phyloP scores from a whole-genome alignment of 2,113 vertebrate species.

The Pedionomus torquatus region DNA sequence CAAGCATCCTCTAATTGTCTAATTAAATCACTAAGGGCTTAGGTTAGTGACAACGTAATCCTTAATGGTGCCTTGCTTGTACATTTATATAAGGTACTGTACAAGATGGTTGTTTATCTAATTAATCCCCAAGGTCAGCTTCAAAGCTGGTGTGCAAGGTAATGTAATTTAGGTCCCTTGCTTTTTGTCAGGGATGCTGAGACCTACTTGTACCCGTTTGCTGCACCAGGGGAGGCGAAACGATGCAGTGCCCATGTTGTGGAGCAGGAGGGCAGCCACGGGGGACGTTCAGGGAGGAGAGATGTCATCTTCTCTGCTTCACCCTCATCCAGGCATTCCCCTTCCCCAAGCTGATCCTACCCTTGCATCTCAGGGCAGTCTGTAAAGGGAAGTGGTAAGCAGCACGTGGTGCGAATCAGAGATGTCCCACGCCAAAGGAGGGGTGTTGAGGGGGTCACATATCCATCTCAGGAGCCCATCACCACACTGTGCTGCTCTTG shows the following conservation, averaged over 20 bases:
- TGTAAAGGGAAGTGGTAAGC: not conserved
- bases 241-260: accelerated
- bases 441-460: not conserved
- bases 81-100: constrained; percentile 47
- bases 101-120: constrained; percentile 55
- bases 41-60: constrained; percentile 60
- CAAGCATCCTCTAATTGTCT: constrained; percentile 66
- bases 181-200: constrained; percentile 3
- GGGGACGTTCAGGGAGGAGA: accelerated
- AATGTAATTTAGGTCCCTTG: constrained; percentile 31
- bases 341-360: not conserved
- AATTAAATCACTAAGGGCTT: constrained; percentile 71
- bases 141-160: constrained; percentile 23
- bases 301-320: accelerated
- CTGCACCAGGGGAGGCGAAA: accelerated
- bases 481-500: accelerated
- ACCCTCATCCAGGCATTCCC: accelerated
- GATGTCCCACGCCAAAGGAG: not conserved
- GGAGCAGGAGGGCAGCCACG: not conserved
- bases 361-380: not conserved
- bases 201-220: not conserved
- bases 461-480: accelerated
- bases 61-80: constrained; percentile 62
- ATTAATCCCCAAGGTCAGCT: constrained; percentile 67
- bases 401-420: accelerated